Base-by-base conservation (phyloP, 2,888 invertebrate species). In the Latrodectus hesperus region DNA sequence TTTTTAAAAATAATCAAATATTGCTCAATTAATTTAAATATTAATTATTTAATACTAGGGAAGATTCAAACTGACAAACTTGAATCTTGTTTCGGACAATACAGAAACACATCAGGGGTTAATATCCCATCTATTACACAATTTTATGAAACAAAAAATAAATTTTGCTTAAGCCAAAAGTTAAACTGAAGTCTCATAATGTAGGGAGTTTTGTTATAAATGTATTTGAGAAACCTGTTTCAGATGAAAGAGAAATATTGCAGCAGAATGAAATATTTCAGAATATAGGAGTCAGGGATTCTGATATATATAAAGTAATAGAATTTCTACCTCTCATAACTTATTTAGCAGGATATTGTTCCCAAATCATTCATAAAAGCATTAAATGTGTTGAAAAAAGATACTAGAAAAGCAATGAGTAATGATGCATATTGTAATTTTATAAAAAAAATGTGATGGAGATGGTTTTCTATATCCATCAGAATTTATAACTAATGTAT, bases 11-110 rank as follows among this genome's bases (percentile, higher is more conserved):
- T 75, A 11, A 60, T 60, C 14, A 60, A 75, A 16, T 64, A 75
- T 75, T 60, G 64, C 17, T 49, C 9, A 6, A 11, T 12, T 16
- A 51, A 72, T 51, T 51, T 38, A 11, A 49, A 14, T 51, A 38
- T 4, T 6, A 38, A 38, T 38, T n/a, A 38, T 67, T 77, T 26
- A 49, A 51, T 14, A 51, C 51, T 5, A 77, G 65, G 65, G 51
- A 38, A 38, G 6, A 38, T 38, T 38, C 6, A 38, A 38, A 38
- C 38, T 38, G 49, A 16, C 77, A 77, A 77, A 67, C 51, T 65
- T 8, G 67, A 77, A 51, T 65, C 77, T 22, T 10, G 77, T 22
- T 77, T 77, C 26, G 67, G 77, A 38, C 67, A 49, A 14, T 77
- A 77, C 51, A 14, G 67, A 38, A 77, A 49, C 49, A 67, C 67